These are phyloP conservation scores for Kryphioiulus occultus DNA, from an alignment of 2,888 invertebrate genomes.

Conservation along the genomic window DNA sequence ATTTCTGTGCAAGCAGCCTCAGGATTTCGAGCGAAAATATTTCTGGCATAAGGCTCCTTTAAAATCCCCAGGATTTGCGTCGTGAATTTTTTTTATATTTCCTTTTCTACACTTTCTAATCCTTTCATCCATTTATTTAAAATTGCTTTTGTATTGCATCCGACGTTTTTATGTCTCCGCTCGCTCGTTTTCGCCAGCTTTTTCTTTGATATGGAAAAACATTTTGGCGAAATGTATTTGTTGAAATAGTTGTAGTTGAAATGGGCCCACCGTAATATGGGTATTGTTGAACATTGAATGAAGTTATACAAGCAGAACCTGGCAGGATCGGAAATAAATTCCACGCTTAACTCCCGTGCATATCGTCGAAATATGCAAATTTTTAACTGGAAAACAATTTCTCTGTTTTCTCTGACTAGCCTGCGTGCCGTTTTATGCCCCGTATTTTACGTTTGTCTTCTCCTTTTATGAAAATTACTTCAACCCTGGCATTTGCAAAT, in stretches of 20 bases:
- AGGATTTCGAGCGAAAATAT: conserved; percentile 11
- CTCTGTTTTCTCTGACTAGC: neutral
- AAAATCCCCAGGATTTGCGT: conserved; percentile 8
- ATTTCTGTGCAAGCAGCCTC: neutral
- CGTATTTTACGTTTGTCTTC: conserved; percentile 14
- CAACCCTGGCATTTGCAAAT: neutral
- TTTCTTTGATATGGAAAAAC: conserved; percentile 23
- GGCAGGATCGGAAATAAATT: conserved; percentile 23
- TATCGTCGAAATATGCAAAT: neutral
- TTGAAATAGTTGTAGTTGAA: conserved; percentile 23
- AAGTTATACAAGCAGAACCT: conserved; percentile 23
- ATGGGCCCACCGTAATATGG: conserved; percentile 14
- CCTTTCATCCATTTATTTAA: conserved; percentile 23
- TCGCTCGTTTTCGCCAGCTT: conserved; percentile 23
- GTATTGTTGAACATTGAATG: conserved; percentile 13
- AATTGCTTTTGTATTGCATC: conserved; percentile 11
- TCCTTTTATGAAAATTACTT: conserved; percentile 23
- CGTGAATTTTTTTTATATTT: neutral
- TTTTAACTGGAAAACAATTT: conserved; percentile 21
- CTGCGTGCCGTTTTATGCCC: neutral
- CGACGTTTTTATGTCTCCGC: neutral
- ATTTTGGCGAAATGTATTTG: conserved; percentile 7
- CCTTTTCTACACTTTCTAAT: conserved; percentile 23
- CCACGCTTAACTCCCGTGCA: neutral
- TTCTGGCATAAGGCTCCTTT: conserved; percentile 1